A percentile compares a stretch with the other conserved stretches of the same genome.
These are phyloP conservation scores for Dryobota labecula DNA, from an alignment of 2,888 invertebrate species.

Conservation along the genomic window DNA sequence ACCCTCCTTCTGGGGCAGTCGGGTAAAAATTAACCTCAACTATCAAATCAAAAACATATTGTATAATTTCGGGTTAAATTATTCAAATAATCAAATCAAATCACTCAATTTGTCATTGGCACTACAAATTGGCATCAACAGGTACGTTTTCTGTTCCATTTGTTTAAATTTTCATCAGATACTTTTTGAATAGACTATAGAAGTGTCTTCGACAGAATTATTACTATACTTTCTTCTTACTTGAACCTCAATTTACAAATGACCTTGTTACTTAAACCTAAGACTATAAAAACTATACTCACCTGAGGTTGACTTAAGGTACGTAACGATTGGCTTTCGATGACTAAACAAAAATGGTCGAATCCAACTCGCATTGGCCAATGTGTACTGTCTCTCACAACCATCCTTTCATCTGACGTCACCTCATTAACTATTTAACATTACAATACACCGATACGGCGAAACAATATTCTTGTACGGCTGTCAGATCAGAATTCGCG, in stretches of 20 bases:
- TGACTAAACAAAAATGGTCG: not conserved
- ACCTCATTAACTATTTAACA: conserved; percentile 49
- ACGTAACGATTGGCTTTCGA: not conserved
- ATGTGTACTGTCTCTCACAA: conserved; percentile 23
- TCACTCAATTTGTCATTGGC: not conserved
- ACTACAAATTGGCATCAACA: not conserved
- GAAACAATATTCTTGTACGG: conserved; percentile 35
- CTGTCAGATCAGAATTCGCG: conserved; percentile 11
- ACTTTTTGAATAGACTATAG: not conserved
- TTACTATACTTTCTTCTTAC: not conserved
- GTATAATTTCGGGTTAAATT: too few relatives aligned
- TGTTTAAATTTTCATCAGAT: not conserved
- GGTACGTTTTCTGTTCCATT: not conserved
- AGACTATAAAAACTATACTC: conserved; percentile 6
- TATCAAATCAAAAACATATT: too few relatives aligned
- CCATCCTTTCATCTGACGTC: conserved; percentile 16
- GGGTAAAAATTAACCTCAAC: too few relatives aligned
- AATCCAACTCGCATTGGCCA: not conserved
- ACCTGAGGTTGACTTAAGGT: not conserved
- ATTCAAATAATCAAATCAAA: too few relatives aligned
- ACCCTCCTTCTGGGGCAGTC: too few relatives aligned
- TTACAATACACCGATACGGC: conserved; percentile 60
- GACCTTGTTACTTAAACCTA: conserved; percentile 19
- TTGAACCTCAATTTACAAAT: conserved; percentile 21
- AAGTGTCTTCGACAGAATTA: not conserved